Evolutionary conservation across 2,797 vertebrate species (phyloP).

Genomic region (Propithecus perrieri): DNA sequence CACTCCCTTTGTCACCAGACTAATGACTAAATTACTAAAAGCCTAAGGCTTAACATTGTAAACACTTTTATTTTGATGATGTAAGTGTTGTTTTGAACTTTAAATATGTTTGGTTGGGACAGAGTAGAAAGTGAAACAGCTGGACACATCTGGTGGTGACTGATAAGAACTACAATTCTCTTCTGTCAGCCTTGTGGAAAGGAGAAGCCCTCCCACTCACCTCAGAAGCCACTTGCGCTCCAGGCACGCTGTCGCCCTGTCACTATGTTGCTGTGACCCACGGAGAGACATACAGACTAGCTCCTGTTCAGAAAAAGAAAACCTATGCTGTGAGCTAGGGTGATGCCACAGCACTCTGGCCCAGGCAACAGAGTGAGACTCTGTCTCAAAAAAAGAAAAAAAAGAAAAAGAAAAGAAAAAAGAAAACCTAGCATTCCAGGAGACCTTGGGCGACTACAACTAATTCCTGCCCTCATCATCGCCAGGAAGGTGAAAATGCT

Average conservation of each 20-base stretch:
- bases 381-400: too few species aligned
- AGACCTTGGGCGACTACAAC: not conserved
- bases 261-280: not conserved
- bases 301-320: not conserved
- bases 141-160: conserved; percentile 54
- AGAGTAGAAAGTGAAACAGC: conserved; percentile 38
- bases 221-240: not conserved
- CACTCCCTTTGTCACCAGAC: not conserved
- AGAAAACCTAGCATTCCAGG: not conserved
- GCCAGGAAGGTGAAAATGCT: not conserved
- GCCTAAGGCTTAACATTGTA: not conserved
- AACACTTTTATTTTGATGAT: conserved; percentile 62
- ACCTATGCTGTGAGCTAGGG: too few species aligned
- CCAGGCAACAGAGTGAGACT: too few species aligned
- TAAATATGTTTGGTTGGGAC: conserved; percentile 14
- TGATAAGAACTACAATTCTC: conserved; percentile 3
- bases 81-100: conserved; percentile 63
- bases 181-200: not conserved
- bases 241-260: not conserved
- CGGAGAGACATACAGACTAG: not conserved
- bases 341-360: too few species aligned
- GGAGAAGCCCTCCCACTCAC: not conserved
- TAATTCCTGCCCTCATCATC: not conserved
- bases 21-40: conserved; percentile 42
- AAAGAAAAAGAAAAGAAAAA: not conserved